Percentiles rank a stretch among this genome's conserved stretches.
Evolutionary conservation across 2,888 invertebrate genomes (phyloP).

Genomic region (Agrotis exclamationis): DNA sequence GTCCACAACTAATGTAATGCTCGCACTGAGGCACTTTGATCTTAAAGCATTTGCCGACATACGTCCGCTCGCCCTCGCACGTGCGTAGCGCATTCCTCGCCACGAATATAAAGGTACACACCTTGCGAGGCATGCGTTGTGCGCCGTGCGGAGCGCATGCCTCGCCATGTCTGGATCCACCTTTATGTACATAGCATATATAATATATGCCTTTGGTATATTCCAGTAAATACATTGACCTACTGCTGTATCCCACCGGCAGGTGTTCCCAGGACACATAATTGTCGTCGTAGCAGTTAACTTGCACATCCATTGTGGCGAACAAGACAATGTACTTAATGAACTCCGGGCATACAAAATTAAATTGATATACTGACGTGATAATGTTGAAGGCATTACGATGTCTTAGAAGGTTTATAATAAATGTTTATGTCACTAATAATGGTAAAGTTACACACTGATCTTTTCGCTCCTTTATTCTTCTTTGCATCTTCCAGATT

Average conservation of each 20-base stretch:
- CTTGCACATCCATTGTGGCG: conserved; percentile 64
- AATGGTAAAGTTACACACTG: too few relatives aligned
- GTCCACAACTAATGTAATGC: too few relatives aligned
- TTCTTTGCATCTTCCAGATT: too few relatives aligned
- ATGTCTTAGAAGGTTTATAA: neutral
- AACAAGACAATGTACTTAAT: conserved; percentile 69
- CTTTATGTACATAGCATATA: neutral
- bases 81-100: too few relatives aligned
- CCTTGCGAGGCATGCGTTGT: too few relatives aligned
- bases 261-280: conserved; percentile 51
- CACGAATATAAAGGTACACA: too few relatives aligned
- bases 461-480: too few relatives aligned
- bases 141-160: too few relatives aligned
- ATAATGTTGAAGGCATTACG: conserved; percentile 43
- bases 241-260: conserved; percentile 15
- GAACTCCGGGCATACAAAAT: conserved; percentile 53
- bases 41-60: too few relatives aligned
- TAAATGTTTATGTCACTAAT: conserved; percentile 5
- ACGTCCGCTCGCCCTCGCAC: too few relatives aligned
- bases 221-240: conserved; percentile 15
- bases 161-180: too few relatives aligned
- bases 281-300: conserved; percentile 61
- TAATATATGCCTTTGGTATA: neutral
- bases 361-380: conserved; percentile 60
- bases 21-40: too few relatives aligned